Base-by-base conservation (phyloP, 2,888 invertebrate genomes). In the Aplocera efformata region DNA sequence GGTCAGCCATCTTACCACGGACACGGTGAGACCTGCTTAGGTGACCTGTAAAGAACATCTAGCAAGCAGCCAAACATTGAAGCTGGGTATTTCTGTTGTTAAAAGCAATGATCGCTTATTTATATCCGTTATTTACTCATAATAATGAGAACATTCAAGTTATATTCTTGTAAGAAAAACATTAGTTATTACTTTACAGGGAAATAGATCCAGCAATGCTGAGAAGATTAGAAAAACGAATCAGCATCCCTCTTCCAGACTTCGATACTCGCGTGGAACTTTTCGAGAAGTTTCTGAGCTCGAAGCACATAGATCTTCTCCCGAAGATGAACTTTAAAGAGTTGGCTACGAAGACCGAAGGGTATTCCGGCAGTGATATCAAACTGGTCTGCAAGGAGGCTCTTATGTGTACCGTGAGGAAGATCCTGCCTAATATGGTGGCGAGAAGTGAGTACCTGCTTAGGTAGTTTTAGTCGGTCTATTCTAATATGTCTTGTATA, bases 311-410 rank as follows among this genome's bases (percentile, higher is more conserved):
- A 24, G 81, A 89, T 34, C 61, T 92, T 34, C 75, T 90, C 4
- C 67, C 78, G 0, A 67, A 80, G 9, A 62, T 77, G 2, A 81
- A 90, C 39, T 86, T 89, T 26, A 54, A 71, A 2, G 70, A 79
- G 21, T 60, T 94, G 52, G 88, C 91, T 0, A 56, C 71, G 3
- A 67, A 79, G 36, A 95, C 95, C 0, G 91, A 92, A 7, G 92
- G 93, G 2, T 98, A 96, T 69, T 96, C 97, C 0, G 96, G 97
- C 0, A 95, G 96, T 7, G 98, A 98, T 67, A 91, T 98, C 32
- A 93, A 94, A 61, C 80, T 94, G 50, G 91, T 96, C 20, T 96
- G 96, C 70, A 97, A 97, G 75, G 97, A 98, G 86, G 94, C 96
- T 0, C 91, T 94, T 40, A 97, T 98, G 96, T 86, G 90, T 17